These are phyloP conservation scores for Caenorhabditis wallacei DNA, from an alignment of 2,888 invertebrate genomes.

Conservation along the genomic window DNA sequence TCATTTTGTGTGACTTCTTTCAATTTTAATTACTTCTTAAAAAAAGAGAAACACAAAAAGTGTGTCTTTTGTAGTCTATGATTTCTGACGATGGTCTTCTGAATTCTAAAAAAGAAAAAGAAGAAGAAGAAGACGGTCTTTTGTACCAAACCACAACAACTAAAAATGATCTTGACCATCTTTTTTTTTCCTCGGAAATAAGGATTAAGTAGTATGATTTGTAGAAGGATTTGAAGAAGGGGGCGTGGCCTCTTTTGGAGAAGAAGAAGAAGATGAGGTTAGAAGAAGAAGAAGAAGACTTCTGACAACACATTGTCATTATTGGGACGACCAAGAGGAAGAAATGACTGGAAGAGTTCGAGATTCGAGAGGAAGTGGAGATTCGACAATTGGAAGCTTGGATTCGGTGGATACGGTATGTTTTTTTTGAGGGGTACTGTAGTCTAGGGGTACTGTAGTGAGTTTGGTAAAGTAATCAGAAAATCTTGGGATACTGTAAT, in stretches of 20 bases:
- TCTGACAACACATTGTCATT: conserved; percentile 40
- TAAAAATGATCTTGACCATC: conserved; percentile 18
- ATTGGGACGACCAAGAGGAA: conserved; percentile 22
- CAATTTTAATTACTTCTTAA: neutral
- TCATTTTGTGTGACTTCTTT: too few species aligned
- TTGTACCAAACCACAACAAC: conserved; percentile 5
- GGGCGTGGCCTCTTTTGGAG: conserved; percentile 1
- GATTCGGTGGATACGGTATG: conserved; percentile 26
- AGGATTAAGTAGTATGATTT: conserved; percentile 18
- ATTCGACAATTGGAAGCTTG: too few species aligned
- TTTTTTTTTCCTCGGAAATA: neutral
- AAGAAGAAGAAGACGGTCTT: conserved; percentile 8
- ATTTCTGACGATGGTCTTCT: neutral
- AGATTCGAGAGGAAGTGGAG: conserved; percentile 4
- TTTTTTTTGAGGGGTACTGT: neutral
- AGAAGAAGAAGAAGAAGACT: neutral
- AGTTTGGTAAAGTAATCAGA: too few species aligned
- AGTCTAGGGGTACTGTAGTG: neutral
- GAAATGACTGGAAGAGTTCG: neutral
- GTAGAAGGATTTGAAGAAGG: conserved; percentile 5
- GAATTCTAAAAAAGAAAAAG: conserved; percentile 1
- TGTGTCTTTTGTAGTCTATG: neutral
- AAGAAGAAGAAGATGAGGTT: neutral
- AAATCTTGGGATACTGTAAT: too few species aligned
- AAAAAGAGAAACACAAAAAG: neutral